Conservation (phyloP, 2,888 invertebrate species). For the Aricia artaxerxes region DNA sequence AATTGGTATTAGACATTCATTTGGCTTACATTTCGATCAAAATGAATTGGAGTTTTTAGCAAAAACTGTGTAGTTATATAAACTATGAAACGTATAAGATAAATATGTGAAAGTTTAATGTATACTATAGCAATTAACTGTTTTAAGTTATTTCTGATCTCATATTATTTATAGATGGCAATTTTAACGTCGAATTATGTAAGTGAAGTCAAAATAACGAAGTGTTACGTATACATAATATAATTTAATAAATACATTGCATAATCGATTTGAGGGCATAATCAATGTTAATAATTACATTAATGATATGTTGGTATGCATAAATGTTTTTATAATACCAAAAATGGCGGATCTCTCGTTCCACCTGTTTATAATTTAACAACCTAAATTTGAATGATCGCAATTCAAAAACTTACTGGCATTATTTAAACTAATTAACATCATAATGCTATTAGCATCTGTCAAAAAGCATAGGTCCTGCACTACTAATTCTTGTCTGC, state of each 20-base stretch:
- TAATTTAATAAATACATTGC: conserved; percentile 8
- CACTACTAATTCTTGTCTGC: too few relatives aligned
- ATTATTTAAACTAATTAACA: too few relatives aligned
- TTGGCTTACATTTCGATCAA: neutral
- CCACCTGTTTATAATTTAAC: conserved; percentile 1
- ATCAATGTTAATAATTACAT: conserved; percentile 10
- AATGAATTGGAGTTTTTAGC: neutral
- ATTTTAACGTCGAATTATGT: neutral
- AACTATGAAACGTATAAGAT: neutral
- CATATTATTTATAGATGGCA: conserved; percentile 2
- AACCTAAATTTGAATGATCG: neutral
- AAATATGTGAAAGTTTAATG: neutral
- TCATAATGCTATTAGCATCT: too few relatives aligned
- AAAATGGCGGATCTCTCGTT: neutral
- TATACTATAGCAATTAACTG: neutral
- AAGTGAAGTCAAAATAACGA: neutral
- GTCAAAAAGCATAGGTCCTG: too few relatives aligned
- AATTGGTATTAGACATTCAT: neutral
- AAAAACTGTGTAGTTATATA: neutral
- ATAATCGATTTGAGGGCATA: neutral
- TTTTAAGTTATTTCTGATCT: neutral
- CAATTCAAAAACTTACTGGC: too few relatives aligned
- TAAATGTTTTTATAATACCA: conserved; percentile 4
- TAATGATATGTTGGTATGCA: conserved; percentile 13
- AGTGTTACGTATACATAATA: neutral